Evolutionary conservation across 2,113 vertebrate species (phyloP).

Genomic region (Chaetodon trifascialis): DNA sequence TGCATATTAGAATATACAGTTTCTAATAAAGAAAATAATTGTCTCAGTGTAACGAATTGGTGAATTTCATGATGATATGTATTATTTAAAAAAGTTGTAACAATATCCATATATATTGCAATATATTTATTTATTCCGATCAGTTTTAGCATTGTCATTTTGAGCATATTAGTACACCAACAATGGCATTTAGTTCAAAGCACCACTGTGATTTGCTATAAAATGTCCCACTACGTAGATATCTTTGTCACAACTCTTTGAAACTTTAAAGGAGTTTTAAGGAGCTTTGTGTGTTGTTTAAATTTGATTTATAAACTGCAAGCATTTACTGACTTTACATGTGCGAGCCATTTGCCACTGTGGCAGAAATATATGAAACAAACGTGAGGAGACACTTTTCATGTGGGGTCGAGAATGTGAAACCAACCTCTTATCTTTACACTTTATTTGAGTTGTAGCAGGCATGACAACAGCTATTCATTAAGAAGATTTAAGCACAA

Average conservation of each 20-base stretch:
- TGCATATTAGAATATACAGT: too few species aligned
- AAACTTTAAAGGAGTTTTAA: not conserved
- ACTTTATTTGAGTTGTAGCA: not conserved
- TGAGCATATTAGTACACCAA: not conserved
- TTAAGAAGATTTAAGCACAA: not conserved
- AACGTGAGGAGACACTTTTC: not conserved
- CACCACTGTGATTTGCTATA: not conserved
- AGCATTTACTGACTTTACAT: not conserved
- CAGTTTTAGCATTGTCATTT: not conserved
- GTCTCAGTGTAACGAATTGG: too few species aligned
- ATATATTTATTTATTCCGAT: too few species aligned
- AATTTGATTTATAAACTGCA: not conserved
- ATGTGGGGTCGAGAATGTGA: conserved; percentile 9
- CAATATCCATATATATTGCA: too few species aligned
- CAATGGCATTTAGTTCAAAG: not conserved
- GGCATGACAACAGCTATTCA: conserved; percentile 1
- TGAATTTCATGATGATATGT: too few species aligned
- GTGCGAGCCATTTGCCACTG: not conserved
- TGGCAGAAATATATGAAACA: not conserved
- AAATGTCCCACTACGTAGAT: not conserved
- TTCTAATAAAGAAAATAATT: too few species aligned
- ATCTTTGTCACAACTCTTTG: not conserved
- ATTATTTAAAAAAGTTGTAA: too few species aligned
- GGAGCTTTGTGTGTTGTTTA: too few species aligned
- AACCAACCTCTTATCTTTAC: conserved; percentile 1